Conservation (phyloP, 2,888 invertebrate genomes). For the Volucella inanis region DNA sequence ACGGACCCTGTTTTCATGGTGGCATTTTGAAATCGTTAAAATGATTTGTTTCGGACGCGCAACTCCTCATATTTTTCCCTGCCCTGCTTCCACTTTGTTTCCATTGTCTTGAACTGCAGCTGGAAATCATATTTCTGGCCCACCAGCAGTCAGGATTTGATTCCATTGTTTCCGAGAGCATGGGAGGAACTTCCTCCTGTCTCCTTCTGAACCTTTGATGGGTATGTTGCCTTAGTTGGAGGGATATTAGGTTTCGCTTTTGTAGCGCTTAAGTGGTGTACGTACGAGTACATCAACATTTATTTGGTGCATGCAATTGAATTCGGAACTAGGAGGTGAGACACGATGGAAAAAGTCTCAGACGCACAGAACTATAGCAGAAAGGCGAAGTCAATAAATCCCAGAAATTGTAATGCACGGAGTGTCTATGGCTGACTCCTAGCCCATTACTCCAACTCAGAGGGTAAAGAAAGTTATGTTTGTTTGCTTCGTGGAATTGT, state of each 20-base stretch:
- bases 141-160: conserved; percentile 71
- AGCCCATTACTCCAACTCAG: neutral
- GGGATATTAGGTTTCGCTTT: conserved; percentile 67
- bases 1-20: conserved; percentile 70
- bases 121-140: conserved; percentile 72
- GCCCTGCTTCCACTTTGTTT: conserved; percentile 47
- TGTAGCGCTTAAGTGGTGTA: conserved; percentile 69
- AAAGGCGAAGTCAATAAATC: conserved; percentile 70
- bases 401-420: conserved; percentile 69
- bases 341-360: neutral
- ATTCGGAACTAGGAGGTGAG: conserved; percentile 18
- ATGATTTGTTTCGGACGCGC: conserved; percentile 72
- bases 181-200: conserved; percentile 56
- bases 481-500: conserved; percentile 62
- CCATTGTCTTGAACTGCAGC: conserved; percentile 27
- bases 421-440: conserved; percentile 6
- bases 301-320: conserved; percentile 58
- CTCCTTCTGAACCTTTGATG: conserved; percentile 5
- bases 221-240: conserved; percentile 33
- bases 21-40: conserved; percentile 73
- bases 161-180: conserved; percentile 65
- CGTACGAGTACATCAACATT: conserved; percentile 57
- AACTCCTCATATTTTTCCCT: conserved; percentile 65
- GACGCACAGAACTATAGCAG: conserved; percentile 16
- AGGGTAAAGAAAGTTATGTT: conserved; percentile 56